Percentiles rank a stretch among this genome's conserved stretches.
Evolutionary conservation across 2,113 vertebrate genomes (phyloP).

Genomic region (Engraulis encrasicolus): DNA sequence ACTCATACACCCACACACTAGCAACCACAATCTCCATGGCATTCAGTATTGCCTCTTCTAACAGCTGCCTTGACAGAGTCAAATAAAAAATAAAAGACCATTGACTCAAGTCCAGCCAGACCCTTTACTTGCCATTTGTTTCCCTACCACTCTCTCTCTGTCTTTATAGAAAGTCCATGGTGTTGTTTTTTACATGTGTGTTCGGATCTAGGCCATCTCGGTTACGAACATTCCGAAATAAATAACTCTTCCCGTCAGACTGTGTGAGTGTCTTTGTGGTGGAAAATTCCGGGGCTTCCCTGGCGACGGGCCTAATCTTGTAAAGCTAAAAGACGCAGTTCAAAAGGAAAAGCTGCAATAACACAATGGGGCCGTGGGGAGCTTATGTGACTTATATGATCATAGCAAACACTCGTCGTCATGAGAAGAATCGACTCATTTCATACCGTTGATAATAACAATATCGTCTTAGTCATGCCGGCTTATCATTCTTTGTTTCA

Average conservation of each 20-base stretch:
- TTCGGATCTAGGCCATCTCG: background rate
- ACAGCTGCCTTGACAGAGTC: background rate
- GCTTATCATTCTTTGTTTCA: background rate
- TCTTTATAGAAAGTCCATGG: slow-evolving; percentile 5
- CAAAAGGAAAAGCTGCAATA: background rate
- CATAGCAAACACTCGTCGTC: background rate
- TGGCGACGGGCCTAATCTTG: background rate
- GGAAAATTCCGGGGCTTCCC: background rate
- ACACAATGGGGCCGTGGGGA: background rate
- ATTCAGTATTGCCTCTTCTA: background rate
- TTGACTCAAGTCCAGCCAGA: background rate
- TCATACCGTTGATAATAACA: background rate
- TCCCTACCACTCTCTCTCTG: background rate
- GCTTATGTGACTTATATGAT: background rate
- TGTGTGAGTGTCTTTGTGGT: background rate
- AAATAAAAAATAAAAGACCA: background rate
- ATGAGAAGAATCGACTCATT: background rate
- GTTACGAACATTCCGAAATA: slow-evolving; percentile 7
- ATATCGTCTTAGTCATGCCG: background rate
- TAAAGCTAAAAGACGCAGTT: slow-evolving; percentile 6
- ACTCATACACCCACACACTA: too few relatives aligned
- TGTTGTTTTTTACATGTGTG: background rate
- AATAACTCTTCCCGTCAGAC: background rate
- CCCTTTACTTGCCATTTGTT: background rate
- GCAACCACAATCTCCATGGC: background rate